Conservation (phyloP, 1,140 invertebrate genomes). For the Drosophila bipectinata region DNA sequence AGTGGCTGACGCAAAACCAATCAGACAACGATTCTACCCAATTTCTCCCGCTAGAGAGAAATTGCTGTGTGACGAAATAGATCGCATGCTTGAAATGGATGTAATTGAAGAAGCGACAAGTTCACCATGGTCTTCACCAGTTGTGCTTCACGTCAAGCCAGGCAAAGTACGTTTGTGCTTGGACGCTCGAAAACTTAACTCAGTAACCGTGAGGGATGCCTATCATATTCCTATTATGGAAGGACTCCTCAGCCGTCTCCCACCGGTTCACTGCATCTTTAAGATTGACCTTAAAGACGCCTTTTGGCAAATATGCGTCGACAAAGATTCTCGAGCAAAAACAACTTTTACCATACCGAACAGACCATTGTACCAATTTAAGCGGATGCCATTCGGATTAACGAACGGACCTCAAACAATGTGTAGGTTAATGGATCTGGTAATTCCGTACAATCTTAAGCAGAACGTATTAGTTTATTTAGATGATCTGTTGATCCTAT, state of each 20-base stretch:
- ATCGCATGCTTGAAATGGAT: constrained; percentile 25
- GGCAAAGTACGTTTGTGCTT: constrained; percentile 4
- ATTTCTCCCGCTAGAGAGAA: constrained; percentile 37
- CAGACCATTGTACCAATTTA: no score
- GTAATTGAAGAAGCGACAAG: constrained; percentile 33
- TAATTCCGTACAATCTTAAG: no score
- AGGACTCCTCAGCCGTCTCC: not conserved
- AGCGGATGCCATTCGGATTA: no score
- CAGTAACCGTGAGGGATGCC: constrained; percentile 1
- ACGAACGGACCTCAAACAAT: no score
- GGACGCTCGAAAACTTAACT: not conserved
- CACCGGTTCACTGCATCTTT: not conserved
- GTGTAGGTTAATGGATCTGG: no score
- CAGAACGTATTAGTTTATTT: no score
- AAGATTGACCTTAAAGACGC: no score
- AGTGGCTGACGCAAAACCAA: not conserved
- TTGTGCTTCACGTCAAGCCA: not conserved
- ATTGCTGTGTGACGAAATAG: constrained; percentile 22
- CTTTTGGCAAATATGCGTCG: no score
- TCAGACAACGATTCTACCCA: constrained; percentile 30
- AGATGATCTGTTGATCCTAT: no score
- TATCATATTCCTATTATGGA: not conserved
- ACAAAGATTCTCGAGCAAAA: no score
- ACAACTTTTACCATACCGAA: no score
- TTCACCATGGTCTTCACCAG: constrained; percentile 30